Conservation (phyloP, 2,113 vertebrate genomes). For the Hippocampus mohnikei region DNA sequence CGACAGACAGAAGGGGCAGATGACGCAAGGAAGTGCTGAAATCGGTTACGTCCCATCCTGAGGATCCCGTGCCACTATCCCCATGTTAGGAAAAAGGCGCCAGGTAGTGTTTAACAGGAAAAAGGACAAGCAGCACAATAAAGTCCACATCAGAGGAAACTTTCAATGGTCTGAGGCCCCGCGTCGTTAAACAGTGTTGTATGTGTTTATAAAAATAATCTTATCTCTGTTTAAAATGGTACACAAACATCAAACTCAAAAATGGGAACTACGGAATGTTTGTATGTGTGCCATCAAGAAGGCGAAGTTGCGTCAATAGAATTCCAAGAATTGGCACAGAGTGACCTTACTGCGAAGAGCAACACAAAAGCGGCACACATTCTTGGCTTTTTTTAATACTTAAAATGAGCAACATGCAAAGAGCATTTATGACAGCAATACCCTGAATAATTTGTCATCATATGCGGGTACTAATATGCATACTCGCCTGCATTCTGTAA, state of each 20-base stretch:
- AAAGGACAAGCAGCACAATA: slow-evolving; percentile 47
- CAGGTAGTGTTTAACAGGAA: slow-evolving; percentile 76
- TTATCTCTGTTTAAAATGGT: slow-evolving; percentile 34
- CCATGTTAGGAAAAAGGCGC: slow-evolving; percentile 59
- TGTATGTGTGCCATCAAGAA: slow-evolving; percentile 23
- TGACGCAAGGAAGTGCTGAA: slow-evolving; percentile 70
- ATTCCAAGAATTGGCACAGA: slow-evolving; percentile 51
- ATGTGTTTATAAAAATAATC: slow-evolving; percentile 52
- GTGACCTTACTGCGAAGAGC: slow-evolving; percentile 37
- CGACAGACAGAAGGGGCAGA: slow-evolving; percentile 50
- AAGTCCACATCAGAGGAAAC: slow-evolving; percentile 55
- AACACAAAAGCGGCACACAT: slow-evolving; percentile 13
- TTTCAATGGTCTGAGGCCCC: slow-evolving; percentile 33
- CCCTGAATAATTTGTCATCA: not conserved
- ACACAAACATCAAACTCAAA: slow-evolving; percentile 21
- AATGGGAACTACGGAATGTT: not conserved
- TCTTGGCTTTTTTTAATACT: not conserved
- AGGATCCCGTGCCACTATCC: slow-evolving; percentile 68
- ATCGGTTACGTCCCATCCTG: slow-evolving; percentile 72
- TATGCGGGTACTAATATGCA: not conserved
- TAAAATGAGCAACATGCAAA: not conserved
- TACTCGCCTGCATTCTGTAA: not conserved
- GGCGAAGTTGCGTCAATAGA: slow-evolving; percentile 27
- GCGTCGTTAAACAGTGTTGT: slow-evolving; percentile 49
- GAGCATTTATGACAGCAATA: not conserved